These are phyloP conservation scores for Bruchidius siliquastri DNA, from an alignment of 2,888 invertebrate species.

Conservation along the genomic window DNA sequence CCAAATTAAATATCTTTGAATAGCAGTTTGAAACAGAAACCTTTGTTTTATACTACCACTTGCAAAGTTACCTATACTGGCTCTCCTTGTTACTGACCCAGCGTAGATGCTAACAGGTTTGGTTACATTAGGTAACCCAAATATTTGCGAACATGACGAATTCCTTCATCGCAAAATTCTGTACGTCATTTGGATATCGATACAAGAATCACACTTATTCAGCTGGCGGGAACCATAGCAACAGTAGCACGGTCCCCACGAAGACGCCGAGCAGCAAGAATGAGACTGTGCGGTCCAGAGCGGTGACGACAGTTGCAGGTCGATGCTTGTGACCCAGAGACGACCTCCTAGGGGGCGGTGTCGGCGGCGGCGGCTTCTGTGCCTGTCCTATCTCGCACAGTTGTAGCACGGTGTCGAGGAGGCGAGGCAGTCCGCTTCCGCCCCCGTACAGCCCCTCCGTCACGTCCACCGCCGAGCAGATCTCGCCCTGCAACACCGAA, in stretches of 20 bases:
- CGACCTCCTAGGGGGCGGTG: conserved; percentile 23
- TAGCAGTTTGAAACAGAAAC: no score
- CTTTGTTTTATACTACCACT: no score
- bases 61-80: no score
- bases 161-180: no score
- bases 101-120: no score
- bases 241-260: conserved; percentile 47
- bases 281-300: conserved; percentile 53
- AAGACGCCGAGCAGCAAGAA: conserved; percentile 46
- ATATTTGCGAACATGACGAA: no score
- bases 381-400: conserved; percentile 25
- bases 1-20: no score
- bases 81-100: no score
- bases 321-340: background rate
- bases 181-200: no score
- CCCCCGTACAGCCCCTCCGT: conserved; percentile 46
- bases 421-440: conserved; percentile 45
- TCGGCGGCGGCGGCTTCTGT: conserved; percentile 28
- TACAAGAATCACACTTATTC: no score
- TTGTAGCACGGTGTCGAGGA: conserved; percentile 41
- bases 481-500: conserved; percentile 51
- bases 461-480: conserved; percentile 56
- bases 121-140: no score
- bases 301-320: background rate
- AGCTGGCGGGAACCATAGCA: conserved; percentile 48